Percentiles rank a stretch among this genome's conserved stretches.
Evolutionary conservation across 2,113 vertebrate genomes (phyloP).

Genomic region (Burhinus bistriatus): DNA sequence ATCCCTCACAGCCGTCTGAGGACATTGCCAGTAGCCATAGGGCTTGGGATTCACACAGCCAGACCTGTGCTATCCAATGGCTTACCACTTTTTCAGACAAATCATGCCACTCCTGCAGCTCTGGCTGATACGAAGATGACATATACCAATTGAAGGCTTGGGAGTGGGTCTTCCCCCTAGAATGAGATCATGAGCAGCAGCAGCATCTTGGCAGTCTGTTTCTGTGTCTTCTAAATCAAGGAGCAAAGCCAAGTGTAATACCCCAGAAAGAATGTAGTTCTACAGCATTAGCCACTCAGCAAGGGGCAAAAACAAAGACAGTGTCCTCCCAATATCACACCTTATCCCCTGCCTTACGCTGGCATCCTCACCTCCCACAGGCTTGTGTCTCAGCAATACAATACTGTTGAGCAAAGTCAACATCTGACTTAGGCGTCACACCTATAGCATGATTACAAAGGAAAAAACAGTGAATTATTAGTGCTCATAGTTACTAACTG

Average conservation of each 20-base stretch:
- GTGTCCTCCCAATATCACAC: not conserved
- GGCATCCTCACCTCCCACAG: not conserved
- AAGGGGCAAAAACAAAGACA: not conserved
- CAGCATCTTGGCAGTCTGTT: not conserved
- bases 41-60: not conserved
- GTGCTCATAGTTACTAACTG: not conserved
- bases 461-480: not conserved
- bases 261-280: not conserved
- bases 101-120: not conserved
- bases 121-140: not conserved
- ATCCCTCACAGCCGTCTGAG: not conserved
- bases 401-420: not conserved
- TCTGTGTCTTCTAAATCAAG: not conserved
- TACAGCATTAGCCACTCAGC: not conserved
- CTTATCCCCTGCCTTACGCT: not conserved
- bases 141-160: not conserved
- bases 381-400: accelerated
- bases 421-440: not conserved
- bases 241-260: not conserved
- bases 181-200: not conserved
- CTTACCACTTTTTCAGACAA: not conserved
- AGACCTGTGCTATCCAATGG: not conserved
- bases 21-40: not conserved
- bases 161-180: not conserved
- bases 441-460: not conserved